A percentile compares a stretch with the other conserved stretches of the same genome.
These are phyloP conservation scores for Archegozetes longisetosus DNA, from an alignment of 1,140 invertebrate genomes.

Conservation along the genomic window DNA sequence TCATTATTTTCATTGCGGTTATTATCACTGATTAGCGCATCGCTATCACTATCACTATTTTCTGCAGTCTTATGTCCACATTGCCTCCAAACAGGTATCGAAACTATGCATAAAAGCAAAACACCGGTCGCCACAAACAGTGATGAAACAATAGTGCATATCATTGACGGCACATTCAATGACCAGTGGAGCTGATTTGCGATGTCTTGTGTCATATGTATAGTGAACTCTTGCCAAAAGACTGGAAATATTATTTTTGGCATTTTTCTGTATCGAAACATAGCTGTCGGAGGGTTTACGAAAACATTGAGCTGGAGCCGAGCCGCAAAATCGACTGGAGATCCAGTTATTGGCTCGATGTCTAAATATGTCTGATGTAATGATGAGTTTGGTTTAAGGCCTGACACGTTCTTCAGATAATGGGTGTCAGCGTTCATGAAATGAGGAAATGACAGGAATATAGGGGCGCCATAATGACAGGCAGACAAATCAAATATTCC, in stretches of 20 bases:
- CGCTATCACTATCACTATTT: background rate
- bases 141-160: background rate
- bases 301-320: slow-evolving; percentile 22
- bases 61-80: background rate
- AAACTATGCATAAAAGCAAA: background rate
- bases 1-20: too few species aligned
- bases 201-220: slow-evolving; percentile 14
- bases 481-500: slow-evolving; percentile 18
- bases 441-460: slow-evolving; percentile 75
- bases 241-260: slow-evolving; percentile 20
- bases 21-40: background rate
- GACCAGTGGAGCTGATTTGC: slow-evolving; percentile 6
- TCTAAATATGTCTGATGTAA: slow-evolving; percentile 66
- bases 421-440: slow-evolving; percentile 68
- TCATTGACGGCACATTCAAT: slow-evolving; percentile 3
- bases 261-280: slow-evolving; percentile 17
- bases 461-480: slow-evolving; percentile 46
- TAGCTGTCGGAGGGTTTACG: slow-evolving; percentile 1
- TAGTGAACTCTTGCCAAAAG: slow-evolving; percentile 20
- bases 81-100: background rate
- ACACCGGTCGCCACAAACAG: background rate
- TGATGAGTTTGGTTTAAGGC: slow-evolving; percentile 50
- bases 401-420: slow-evolving; percentile 54
- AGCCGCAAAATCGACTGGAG: slow-evolving; percentile 19
- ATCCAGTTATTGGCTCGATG: slow-evolving; percentile 51